phyloP scores from a whole-genome alignment of 1,140 invertebrate genomes.

The Calosoma granatense region DNA sequence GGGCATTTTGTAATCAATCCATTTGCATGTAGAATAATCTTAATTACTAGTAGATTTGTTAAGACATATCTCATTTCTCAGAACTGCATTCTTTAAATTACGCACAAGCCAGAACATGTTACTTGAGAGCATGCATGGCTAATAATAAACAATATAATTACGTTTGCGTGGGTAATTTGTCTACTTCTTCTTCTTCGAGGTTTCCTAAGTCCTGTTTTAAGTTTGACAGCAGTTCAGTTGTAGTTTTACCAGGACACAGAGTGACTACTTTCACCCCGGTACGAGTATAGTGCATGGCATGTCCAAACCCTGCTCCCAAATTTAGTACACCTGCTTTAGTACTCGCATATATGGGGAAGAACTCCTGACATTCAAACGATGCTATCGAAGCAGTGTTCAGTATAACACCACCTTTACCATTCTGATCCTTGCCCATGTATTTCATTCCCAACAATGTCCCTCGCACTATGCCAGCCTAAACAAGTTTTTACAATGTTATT shows the following conservation, averaged over 20 bases:
- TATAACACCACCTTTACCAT: conserved; percentile 54
- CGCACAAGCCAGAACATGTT: too few species aligned
- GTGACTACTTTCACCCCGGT: conserved; percentile 41
- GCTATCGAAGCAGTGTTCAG: conserved; percentile 55
- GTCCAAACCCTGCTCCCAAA: conserved; percentile 22
- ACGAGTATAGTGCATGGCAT: conserved; percentile 38
- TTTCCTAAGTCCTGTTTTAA: too few species aligned
- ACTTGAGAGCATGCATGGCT: too few species aligned
- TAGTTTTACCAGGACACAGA: conserved; percentile 39
- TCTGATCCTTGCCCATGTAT: conserved; percentile 58
- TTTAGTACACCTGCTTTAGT: conserved; percentile 40
- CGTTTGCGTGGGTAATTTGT: too few species aligned
- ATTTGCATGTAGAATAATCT: too few species aligned
- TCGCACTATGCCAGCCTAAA: conserved; percentile 60
- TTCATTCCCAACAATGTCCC: conserved; percentile 57
- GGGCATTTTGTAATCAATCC: too few species aligned
- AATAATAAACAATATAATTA: too few species aligned
- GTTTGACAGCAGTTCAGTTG: too few species aligned
- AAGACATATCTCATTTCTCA: too few species aligned
- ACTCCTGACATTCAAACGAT: conserved; percentile 54
- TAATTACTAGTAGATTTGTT: too few species aligned
- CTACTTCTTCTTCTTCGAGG: too few species aligned
- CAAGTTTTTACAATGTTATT: conserved; percentile 8
- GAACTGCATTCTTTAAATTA: too few species aligned
- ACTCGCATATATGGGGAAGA: conserved; percentile 59